Conservation (phyloP, 37 sponge, comb jelly and placozoan species). For the Theonella swinhoei region DNA sequence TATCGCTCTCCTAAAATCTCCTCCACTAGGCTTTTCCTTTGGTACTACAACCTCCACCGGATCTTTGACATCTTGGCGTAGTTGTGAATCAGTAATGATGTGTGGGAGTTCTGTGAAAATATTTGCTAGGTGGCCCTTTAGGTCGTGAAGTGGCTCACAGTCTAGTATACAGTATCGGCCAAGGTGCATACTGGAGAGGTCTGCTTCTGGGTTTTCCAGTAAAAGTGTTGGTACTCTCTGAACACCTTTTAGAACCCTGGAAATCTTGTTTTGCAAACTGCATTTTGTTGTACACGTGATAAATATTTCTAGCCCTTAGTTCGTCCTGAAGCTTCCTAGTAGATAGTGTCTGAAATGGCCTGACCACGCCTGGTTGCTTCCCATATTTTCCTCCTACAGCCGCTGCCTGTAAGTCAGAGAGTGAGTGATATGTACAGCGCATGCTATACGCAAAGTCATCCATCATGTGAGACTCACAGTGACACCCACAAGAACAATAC, state of each 20-base stretch:
- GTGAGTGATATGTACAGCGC: background rate
- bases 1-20: too few relatives aligned
- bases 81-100: too few relatives aligned
- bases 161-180: too few relatives aligned
- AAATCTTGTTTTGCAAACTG: background rate
- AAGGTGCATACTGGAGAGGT: too few relatives aligned
- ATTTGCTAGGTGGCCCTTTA: too few relatives aligned
- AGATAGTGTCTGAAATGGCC: background rate
- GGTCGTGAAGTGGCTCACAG: too few relatives aligned
- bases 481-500: conserved; percentile 14
- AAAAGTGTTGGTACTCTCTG: conserved; percentile 30
- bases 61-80: too few relatives aligned
- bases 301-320: background rate
- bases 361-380: background rate
- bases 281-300: background rate
- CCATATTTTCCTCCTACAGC: background rate
- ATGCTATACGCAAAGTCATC: conserved; percentile 3
- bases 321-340: background rate
- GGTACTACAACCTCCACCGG: too few relatives aligned
- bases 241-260: background rate
- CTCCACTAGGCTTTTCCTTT: too few relatives aligned
- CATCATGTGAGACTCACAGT: background rate
- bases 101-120: too few relatives aligned
- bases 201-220: too few relatives aligned
- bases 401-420: background rate